Evolutionary conservation across 2,888 invertebrate species (phyloP).

Genomic region (Lampropteryx suffumata): DNA sequence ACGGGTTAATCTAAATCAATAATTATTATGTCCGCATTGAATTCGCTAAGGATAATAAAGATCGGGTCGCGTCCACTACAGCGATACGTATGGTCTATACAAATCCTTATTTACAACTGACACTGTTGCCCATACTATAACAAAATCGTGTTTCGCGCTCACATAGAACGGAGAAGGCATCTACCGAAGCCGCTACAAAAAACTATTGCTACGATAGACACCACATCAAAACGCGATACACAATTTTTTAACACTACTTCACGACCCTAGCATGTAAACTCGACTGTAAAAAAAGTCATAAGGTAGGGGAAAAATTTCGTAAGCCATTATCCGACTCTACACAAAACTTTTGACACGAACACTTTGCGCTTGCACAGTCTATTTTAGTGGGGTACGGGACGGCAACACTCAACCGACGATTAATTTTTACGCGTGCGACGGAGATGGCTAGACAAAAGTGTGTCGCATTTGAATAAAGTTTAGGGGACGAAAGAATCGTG

Average conservation of each 20-base stretch:
- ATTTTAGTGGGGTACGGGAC: conserved; percentile 78
- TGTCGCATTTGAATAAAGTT: conserved; percentile 81
- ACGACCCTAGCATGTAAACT: conserved; percentile 73
- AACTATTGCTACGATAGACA: conserved; percentile 60
- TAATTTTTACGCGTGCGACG: conserved; percentile 59
- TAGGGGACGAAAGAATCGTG: conserved; percentile 77
- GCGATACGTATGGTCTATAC: conserved; percentile 80
- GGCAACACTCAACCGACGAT: conserved; percentile 56
- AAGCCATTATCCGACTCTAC: conserved; percentile 77
- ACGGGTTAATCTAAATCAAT: conserved; percentile 43
- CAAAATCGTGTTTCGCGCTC: conserved; percentile 65
- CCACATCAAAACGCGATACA: conserved; percentile 63
- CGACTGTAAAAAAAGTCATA: conserved; percentile 79
- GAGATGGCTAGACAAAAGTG: conserved; percentile 72
- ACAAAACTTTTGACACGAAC: conserved; percentile 82
- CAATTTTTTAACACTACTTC: conserved; percentile 76
- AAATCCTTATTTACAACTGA: conserved; percentile 83
- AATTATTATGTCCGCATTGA: conserved; percentile 49
- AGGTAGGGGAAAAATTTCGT: conserved; percentile 82
- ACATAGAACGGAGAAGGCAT: conserved; percentile 73
- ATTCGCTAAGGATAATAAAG: conserved; percentile 54
- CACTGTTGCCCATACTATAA: conserved; percentile 77
- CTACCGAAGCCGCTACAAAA: conserved; percentile 61
- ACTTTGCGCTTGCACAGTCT: conserved; percentile 82
- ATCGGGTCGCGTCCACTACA: conserved; percentile 63